These are phyloP conservation scores for Copidosoma aretas DNA, from an alignment of 2,888 invertebrate species.

Conservation along the genomic window DNA sequence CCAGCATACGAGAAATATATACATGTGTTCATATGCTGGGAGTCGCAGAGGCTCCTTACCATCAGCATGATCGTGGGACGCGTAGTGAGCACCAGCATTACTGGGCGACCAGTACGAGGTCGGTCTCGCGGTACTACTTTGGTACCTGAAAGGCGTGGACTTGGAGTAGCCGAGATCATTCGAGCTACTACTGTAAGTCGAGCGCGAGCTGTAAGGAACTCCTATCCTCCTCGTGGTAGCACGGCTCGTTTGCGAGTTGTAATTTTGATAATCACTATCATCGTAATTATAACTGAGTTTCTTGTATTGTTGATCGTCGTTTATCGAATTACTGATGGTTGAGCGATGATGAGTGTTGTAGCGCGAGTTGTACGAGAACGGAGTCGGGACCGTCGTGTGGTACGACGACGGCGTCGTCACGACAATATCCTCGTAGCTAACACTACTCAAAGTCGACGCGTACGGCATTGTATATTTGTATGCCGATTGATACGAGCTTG, in stretches of 20 bases:
- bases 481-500: too few relatives aligned
- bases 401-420: too few relatives aligned
- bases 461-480: too few relatives aligned
- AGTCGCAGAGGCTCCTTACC: too few relatives aligned
- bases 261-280: slow-evolving; percentile 35
- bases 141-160: slow-evolving; percentile 57
- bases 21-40: too few relatives aligned
- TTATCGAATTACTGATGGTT: slow-evolving; percentile 50
- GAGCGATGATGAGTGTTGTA: slow-evolving; percentile 37
- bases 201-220: slow-evolving; percentile 40
- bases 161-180: slow-evolving; percentile 55
- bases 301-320: slow-evolving; percentile 46
- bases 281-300: slow-evolving; percentile 42
- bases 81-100: too few relatives aligned
- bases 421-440: too few relatives aligned
- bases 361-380: too few relatives aligned
- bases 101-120: neutral
- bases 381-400: too few relatives aligned
- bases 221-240: slow-evolving; percentile 49
- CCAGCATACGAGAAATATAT: too few relatives aligned
- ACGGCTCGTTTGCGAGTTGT: slow-evolving; percentile 37
- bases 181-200: slow-evolving; percentile 50
- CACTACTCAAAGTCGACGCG: too few relatives aligned
- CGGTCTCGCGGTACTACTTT: slow-evolving; percentile 45
- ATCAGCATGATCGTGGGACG: too few relatives aligned